These are phyloP conservation scores for Galbula dea DNA, from an alignment of 2,113 vertebrate genomes.

Conservation along the genomic window DNA sequence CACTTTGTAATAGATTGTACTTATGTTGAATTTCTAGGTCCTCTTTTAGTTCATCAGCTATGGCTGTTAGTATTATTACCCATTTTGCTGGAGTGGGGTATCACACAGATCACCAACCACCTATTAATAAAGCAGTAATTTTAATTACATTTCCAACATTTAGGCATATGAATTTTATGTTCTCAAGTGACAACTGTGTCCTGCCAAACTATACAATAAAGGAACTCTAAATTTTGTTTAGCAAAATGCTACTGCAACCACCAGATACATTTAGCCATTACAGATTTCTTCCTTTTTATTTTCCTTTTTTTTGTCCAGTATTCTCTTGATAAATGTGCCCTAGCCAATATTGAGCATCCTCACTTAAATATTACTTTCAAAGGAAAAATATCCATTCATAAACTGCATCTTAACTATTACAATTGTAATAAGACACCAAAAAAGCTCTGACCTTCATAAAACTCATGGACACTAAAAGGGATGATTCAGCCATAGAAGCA, in stretches of 20 bases:
- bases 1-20: background rate
- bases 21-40: background rate
- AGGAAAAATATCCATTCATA: background rate
- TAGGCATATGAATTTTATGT: background rate
- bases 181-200: background rate
- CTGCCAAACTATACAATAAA: background rate
- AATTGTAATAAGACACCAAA: background rate
- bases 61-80: background rate
- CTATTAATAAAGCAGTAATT: background rate
- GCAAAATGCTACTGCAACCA: background rate
- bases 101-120: background rate
- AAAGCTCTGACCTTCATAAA: conserved; percentile 1
- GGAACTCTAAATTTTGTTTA: background rate
- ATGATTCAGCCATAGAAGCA: background rate
- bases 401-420: background rate
- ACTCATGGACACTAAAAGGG: background rate
- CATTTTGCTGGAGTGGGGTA: background rate
- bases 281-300: background rate
- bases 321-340: background rate
- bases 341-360: background rate
- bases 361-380: background rate
- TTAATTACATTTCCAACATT: background rate
- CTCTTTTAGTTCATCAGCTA: background rate
- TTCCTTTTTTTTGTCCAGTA: background rate
- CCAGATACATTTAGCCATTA: background rate